Percentiles rank a stretch among this genome's conserved stretches.
Evolutionary conservation across 2,888 invertebrate species (phyloP).

Genomic region (Drosophila heteroneura): DNA sequence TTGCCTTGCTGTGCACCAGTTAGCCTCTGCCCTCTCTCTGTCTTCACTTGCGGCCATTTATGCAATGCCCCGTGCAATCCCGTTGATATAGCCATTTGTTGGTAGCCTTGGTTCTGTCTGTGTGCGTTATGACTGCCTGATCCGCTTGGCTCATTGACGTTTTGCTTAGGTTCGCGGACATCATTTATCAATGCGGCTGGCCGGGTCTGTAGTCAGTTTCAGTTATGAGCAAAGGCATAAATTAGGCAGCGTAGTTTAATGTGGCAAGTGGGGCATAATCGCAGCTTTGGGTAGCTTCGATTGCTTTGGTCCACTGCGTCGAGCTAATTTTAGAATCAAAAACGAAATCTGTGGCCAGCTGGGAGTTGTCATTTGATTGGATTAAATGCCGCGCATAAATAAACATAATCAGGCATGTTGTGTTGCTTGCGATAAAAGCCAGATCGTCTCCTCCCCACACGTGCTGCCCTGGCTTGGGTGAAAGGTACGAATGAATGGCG

Average conservation of each 20-base stretch:
- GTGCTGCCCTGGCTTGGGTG: neutral
- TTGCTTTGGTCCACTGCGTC: conserved; percentile 40
- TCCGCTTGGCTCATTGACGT: conserved; percentile 41
- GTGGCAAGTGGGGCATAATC: conserved; percentile 56
- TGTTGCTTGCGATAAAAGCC: conserved; percentile 36
- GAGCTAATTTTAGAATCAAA: conserved; percentile 72
- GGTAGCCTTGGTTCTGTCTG: neutral
- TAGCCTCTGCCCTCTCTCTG: conserved; percentile 1
- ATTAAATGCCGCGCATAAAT: conserved; percentile 77
- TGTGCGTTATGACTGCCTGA: conserved; percentile 33
- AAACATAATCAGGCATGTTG: conserved; percentile 71
- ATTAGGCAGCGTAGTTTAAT: conserved; percentile 66
- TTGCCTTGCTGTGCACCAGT: conserved; percentile 22
- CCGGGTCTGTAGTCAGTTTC: conserved; percentile 19
- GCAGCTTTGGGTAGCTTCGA: conserved; percentile 38
- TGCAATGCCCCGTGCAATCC: conserved; percentile 32
- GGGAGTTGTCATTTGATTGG: conserved; percentile 66
- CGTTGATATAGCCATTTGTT: neutral
- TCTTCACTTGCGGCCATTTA: conserved; percentile 19
- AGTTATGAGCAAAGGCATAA: conserved; percentile 51
- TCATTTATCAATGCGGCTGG: conserved; percentile 53
- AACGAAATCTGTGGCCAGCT: conserved; percentile 33
- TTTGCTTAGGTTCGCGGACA: conserved; percentile 30
- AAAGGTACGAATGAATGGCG: conserved; percentile 6
- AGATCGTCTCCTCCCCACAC: neutral